These are phyloP conservation scores for Tachina lurida DNA, from an alignment of 2,888 invertebrate species.

Conservation along the genomic window DNA sequence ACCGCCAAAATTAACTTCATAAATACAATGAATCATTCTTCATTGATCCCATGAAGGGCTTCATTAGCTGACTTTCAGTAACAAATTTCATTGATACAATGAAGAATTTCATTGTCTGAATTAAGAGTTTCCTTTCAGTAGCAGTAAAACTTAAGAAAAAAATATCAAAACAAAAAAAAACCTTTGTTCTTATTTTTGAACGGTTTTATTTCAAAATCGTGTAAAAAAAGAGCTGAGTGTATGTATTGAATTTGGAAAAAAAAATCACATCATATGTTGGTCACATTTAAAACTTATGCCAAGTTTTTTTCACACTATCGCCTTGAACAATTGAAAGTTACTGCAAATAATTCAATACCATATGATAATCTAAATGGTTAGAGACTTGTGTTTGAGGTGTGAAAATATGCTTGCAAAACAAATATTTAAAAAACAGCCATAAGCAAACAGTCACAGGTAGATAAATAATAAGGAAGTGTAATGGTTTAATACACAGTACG, in stretches of 20 bases:
- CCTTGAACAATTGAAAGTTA: conserved; percentile 47
- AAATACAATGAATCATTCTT: too few species aligned
- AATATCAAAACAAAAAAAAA: too few species aligned
- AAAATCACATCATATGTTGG: conserved; percentile 79
- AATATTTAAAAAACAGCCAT: not conserved
- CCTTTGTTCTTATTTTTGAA: too few species aligned
- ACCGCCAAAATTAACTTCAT: too few species aligned
- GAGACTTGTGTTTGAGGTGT: conserved; percentile 40
- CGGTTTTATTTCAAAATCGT: too few species aligned
- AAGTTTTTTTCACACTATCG: conserved; percentile 75
- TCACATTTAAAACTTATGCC: conserved; percentile 81
- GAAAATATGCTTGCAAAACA: conserved; percentile 66
- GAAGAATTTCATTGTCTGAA: too few species aligned
- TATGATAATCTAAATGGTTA: conserved; percentile 53
- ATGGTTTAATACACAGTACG: conserved; percentile 41
- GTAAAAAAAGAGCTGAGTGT: too few species aligned
- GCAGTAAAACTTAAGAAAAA: too few species aligned
- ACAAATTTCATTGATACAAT: too few species aligned
- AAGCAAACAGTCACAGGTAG: conserved; percentile 60
- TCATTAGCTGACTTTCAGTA: too few species aligned
- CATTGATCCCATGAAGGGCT: too few species aligned
- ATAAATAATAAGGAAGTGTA: conserved; percentile 26
- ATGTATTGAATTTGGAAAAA: conserved; percentile 22
- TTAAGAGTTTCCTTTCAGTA: too few species aligned
- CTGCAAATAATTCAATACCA: conserved; percentile 41